A percentile compares a stretch with the other conserved stretches of the same genome.
Conservation (phyloP, 2,797 vertebrate species). For the Acestrorhynchus altus region DNA sequence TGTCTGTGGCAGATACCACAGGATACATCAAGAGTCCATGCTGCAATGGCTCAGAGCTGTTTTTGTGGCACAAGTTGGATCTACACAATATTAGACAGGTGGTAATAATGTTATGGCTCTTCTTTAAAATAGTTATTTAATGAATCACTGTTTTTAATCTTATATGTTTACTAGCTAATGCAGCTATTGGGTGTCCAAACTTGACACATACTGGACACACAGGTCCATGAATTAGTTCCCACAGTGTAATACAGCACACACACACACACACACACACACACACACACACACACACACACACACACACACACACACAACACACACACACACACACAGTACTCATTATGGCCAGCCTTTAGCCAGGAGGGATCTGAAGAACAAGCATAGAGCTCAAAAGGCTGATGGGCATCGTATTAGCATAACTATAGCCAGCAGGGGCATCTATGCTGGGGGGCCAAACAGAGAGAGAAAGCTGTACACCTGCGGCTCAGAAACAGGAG, state of each 20-base stretch:
- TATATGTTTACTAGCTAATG: no score
- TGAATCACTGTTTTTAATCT: no score
- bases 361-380: constrained; percentile 30
- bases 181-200: neutral
- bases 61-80: no score
- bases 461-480: constrained; percentile 58
- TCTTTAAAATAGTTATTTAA: neutral
- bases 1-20: no score
- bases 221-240: constrained; percentile 24
- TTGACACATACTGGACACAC: neutral
- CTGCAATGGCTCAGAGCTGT: no score
- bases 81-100: no score
- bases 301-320: neutral
- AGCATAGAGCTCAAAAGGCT: constrained; percentile 32
- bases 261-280: constrained; percentile 27
- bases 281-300: neutral
- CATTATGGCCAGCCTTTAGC: constrained; percentile 28
- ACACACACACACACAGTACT: constrained; percentile 2
- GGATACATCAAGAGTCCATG: no score
- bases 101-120: no score
- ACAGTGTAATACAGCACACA: neutral
- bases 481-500: constrained; percentile 73
- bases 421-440: constrained; percentile 63
- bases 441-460: constrained; percentile 63
- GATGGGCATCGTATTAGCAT: constrained; percentile 58